Base-by-base conservation (phyloP, 2,113 vertebrate species). In the Probosciger aterrimus region DNA sequence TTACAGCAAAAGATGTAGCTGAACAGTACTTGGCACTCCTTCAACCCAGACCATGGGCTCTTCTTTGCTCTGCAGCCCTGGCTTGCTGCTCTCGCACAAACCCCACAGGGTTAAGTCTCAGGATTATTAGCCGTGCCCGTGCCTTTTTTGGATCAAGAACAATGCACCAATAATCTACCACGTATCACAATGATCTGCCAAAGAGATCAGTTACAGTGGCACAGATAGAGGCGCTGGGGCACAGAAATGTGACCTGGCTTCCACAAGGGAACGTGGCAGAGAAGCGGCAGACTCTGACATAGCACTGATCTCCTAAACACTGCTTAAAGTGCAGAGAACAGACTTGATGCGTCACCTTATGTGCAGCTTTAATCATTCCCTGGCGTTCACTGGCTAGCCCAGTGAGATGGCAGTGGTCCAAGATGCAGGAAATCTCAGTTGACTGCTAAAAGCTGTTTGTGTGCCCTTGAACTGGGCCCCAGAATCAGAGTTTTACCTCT, bases 101-200 rank as follows among this genome's bases (percentile, higher is more conserved):
- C 24, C 27, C 24, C 27, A 9, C 6, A 31, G 15, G 9, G 6
- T 57, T 85, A 35, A 37, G 18, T 50, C 64, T 80, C 57, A 14
- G 52, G 22, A 43, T 25, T 33, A 43, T 37, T 44, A 12, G 44
- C 76, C 60, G 50, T 49, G 24, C 12, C 74, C 2, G 3, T n/a
- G 13, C 7, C 11, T 59, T 52, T 73, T 76, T 73, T 53, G 53
- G 35, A 64, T 60, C 14, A 68, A 87, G 59, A 77, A 25, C 43
- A 87, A 33, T 13, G 8, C 55, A 59, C 33, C 62, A 59, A 33
- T 53, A 31, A 55, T 37, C 46, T 63, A 18, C n/a, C 20, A 14
- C 0, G 2, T 53, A 39, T 27, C 33, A 3, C 8, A 49, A 0
- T 10, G 60, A 49, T 43, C 39, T 91, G 1, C 30, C 46, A 43